Conservation (phyloP, 2,797 vertebrate genomes). For the Gorsachius magnificus region DNA sequence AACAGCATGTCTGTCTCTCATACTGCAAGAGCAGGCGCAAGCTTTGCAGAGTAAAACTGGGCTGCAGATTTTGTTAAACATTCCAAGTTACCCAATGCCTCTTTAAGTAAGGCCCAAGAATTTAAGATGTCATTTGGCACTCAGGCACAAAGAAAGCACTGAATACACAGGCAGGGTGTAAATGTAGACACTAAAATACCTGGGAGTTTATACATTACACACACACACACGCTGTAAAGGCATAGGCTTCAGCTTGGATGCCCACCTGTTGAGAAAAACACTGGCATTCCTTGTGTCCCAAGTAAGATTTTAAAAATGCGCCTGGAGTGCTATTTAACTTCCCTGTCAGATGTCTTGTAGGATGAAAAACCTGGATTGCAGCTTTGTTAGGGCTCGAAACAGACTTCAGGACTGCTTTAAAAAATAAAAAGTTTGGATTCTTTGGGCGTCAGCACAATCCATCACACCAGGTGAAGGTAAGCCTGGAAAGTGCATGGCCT, state of each 20-base stretch:
- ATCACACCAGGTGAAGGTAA: background rate
- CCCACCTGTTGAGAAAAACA: background rate
- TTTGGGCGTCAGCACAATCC: background rate
- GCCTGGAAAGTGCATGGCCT: background rate
- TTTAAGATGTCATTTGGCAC: background rate
- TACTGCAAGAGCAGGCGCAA: background rate
- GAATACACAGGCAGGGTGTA: background rate
- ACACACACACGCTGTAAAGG: background rate
- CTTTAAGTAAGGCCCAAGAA: background rate
- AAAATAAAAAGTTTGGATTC: background rate
- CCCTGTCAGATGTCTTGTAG: background rate
- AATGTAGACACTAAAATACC: background rate
- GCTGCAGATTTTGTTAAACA: background rate
- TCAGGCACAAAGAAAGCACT: background rate
- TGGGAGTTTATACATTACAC: background rate
- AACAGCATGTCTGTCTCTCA: background rate
- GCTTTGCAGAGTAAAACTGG: background rate
- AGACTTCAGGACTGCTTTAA: background rate
- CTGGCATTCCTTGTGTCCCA: background rate
- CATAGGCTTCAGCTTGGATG: background rate
- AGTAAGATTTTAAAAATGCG: background rate
- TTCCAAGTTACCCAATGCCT: background rate
- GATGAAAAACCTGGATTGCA: constrained; percentile 1
- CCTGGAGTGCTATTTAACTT: background rate
- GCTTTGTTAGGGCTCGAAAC: background rate